Percentiles rank a stretch among this genome's conserved stretches.
phyloP scores from a whole-genome alignment of 2,888 invertebrate species.

The Hesperia comma region DNA sequence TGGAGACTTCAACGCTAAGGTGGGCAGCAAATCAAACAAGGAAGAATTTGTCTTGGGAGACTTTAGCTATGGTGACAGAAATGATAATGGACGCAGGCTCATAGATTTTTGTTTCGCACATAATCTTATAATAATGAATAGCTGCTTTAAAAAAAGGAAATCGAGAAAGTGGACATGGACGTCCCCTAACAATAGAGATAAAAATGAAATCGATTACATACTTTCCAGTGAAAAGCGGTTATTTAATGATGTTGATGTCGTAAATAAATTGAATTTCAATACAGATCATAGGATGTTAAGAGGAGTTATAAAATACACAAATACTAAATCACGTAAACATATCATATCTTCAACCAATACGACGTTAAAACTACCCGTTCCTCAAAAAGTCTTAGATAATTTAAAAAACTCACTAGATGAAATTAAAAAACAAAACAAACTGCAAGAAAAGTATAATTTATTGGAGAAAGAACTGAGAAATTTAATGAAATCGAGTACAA shows the following conservation, averaged over 20 bases:
- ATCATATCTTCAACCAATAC: too few relatives aligned
- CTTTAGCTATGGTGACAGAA: conserved; percentile 19
- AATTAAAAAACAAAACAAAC: too few relatives aligned
- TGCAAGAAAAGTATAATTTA: too few relatives aligned
- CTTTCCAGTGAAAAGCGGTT: conserved; percentile 2
- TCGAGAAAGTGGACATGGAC: conserved; percentile 37
- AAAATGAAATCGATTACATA: conserved; percentile 35
- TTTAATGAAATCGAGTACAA: too few relatives aligned
- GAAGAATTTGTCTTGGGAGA: conserved; percentile 30
- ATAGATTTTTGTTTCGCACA: conserved; percentile 31
- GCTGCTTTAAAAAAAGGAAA: conserved; percentile 32
- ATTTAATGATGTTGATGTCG: conserved; percentile 16
- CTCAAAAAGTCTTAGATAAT: too few relatives aligned
- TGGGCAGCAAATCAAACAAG: conserved; percentile 23
- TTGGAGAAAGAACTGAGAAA: too few relatives aligned
- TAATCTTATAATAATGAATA: conserved; percentile 37
- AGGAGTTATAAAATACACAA: conserved; percentile 10
- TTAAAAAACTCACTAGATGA: too few relatives aligned
- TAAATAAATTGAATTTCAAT: conserved; percentile 22
- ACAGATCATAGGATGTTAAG: conserved; percentile 27
- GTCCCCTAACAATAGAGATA: conserved; percentile 35
- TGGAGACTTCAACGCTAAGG: conserved; percentile 30
- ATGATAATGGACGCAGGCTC: conserved; percentile 24
- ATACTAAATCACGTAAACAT: conserved; percentile 16
- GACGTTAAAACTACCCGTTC: too few relatives aligned